These are phyloP conservation scores for Sminthurinus aureus DNA, from an alignment of 2,888 invertebrate genomes.

Conservation along the genomic window DNA sequence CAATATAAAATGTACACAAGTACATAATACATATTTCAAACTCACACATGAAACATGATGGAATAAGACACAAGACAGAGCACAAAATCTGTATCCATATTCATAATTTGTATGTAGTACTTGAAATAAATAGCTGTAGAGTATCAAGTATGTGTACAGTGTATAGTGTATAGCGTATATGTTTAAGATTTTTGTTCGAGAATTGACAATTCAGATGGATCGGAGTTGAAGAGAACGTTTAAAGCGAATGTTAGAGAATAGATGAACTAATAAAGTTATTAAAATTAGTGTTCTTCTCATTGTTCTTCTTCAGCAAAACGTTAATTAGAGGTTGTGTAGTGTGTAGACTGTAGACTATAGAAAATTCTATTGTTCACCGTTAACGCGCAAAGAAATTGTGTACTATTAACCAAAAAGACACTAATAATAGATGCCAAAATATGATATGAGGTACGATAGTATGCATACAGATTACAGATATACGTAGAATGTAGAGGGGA, in stretches of 20 bases:
- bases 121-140: too few species aligned
- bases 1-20: too few species aligned
- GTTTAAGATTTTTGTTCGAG: too few species aligned
- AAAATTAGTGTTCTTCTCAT: background rate
- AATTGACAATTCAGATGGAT: background rate
- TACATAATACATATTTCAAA: background rate
- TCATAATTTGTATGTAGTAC: too few species aligned
- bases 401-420: too few species aligned
- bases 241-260: background rate
- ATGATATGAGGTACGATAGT: too few species aligned
- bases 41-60: background rate
- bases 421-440: too few species aligned
- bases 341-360: background rate
- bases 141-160: too few species aligned
- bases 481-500: too few species aligned
- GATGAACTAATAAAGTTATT: constrained; percentile 1
- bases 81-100: background rate
- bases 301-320: too few species aligned
- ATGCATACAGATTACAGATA: too few species aligned
- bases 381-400: background rate
- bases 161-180: too few species aligned
- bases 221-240: background rate
- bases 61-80: background rate
- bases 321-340: background rate
- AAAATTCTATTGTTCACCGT: background rate